Evolutionary conservation across 2,113 vertebrate species (phyloP).

Genomic region (Scalopus aquaticus): DNA sequence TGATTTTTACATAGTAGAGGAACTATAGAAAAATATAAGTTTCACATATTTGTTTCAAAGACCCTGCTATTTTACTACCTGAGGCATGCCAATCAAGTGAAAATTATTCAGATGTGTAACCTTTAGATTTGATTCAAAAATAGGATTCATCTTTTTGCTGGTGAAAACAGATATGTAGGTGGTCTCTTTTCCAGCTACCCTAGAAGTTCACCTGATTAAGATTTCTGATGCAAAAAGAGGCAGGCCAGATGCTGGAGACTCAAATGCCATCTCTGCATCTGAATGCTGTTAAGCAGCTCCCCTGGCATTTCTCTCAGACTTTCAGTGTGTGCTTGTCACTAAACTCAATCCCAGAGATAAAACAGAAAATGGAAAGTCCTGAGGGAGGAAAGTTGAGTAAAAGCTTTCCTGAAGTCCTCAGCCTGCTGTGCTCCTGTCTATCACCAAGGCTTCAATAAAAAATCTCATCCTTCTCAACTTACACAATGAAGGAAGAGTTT

Average conservation of each 20-base stretch:
- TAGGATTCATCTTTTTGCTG: conserved; percentile 45
- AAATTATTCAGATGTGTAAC: conserved; percentile 55
- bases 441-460: conserved; percentile 53
- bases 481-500: conserved; percentile 37
- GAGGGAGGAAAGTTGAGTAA: conserved; percentile 42
- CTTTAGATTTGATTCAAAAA: conserved; percentile 73
- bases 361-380: conserved; percentile 84
- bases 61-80: conserved; percentile 17
- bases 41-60: neutral
- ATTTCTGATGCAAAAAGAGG: conserved; percentile 73
- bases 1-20: neutral
- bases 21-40: neutral
- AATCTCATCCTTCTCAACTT: conserved; percentile 18
- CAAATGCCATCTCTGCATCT: conserved; percentile 85
- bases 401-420: conserved; percentile 78
- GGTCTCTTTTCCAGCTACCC: conserved; percentile 68
- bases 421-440: conserved; percentile 69
- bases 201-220: conserved; percentile 75
- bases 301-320: conserved; percentile 82
- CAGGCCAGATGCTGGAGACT: conserved; percentile 74
- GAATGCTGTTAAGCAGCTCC: conserved; percentile 81
- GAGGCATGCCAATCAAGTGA: conserved; percentile 42
- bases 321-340: conserved; percentile 81
- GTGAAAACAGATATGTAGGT: neutral
- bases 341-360: conserved; percentile 83